Evolutionary conservation across 1,140 invertebrate genomes (phyloP).

Genomic region (Dermatophagoides farinae): DNA sequence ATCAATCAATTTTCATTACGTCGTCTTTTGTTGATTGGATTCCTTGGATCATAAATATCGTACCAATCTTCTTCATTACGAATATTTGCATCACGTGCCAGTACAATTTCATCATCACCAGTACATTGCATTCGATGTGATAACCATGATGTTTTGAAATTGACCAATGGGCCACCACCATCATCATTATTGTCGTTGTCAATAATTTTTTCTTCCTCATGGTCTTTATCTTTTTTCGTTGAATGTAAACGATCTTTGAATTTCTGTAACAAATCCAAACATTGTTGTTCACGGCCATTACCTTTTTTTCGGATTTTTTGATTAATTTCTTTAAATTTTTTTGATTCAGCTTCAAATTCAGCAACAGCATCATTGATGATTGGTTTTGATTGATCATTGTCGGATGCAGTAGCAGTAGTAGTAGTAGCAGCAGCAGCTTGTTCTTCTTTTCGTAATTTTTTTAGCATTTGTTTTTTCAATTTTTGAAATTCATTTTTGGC

Average conservation of each 20-base stretch:
- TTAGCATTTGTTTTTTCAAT: conserved; percentile 31
- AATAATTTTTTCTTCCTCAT: conserved; percentile 31
- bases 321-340: conserved; percentile 49
- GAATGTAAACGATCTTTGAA: conserved; percentile 54
- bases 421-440: conserved; percentile 9
- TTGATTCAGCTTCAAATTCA: conserved; percentile 48
- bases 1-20: conserved; percentile 31
- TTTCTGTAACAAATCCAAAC: conserved; percentile 52
- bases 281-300: conserved; percentile 25
- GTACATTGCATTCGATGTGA: conserved; percentile 9
- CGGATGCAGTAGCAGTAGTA: no score
- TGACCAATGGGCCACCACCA: conserved; percentile 22
- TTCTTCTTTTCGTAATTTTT: conserved; percentile 24
- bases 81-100: conserved; percentile 86
- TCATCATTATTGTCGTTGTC: conserved; percentile 18
- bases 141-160: conserved; percentile 4
- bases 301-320: conserved; percentile 35
- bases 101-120: conserved; percentile 42
- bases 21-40: conserved; percentile 74
- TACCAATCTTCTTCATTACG: conserved; percentile 78
- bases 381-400: conserved; percentile 24
- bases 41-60: conserved; percentile 82
- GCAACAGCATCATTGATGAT: conserved; percentile 40
- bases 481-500: conserved; percentile 25
- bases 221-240: no score